Base-by-base conservation (phyloP, 1,140 invertebrate genomes). In the Hermetia illucens region DNA sequence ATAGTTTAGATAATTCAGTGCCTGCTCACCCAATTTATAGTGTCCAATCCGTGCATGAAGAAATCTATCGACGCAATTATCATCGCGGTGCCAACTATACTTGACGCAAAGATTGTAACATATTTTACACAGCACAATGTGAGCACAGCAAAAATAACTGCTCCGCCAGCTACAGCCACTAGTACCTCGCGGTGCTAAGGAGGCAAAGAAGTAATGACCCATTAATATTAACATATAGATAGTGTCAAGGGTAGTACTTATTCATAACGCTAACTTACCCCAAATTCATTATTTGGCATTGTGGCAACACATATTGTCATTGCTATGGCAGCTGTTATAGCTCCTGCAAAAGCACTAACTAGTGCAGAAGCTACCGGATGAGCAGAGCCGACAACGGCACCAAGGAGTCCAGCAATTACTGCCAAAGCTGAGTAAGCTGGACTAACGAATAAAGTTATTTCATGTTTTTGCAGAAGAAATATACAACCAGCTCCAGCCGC, bases 401-500 rank as follows among this genome's bases (percentile, higher is more conserved):
- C 57, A 16, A 59, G 19, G 1, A 60, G 43, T 0, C 57, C 57
- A 2, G 54, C 53, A n/a, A 60, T 50, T 4, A 60, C 52, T 32
- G 57, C 56, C 35, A 59, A 34, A 3, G 54, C 56, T 30, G 54
- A 59, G 36, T 60, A 56, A 0, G 57, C 56, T 12, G 54, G 57
- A 33, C 52, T 59, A 22, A 54, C 57, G 29, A 60, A 41, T 20
- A 55, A 46, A 10, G 51, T 57, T 22, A 59, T 53, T 34, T 59
- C 49, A 19, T 53, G 52, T 36, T 55, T 47, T 43, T 59, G 56
- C 21, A 60, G 31, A 17, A 60, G 51, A 18, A 55, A 55, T 27
- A 59, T 50, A n/a, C 40, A 49, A 30, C 58, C 73, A 32, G 82
- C 75, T 10, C 81, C 84, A 61, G 88, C 88, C 29, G 85, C 79